Base-by-base conservation (phyloP, 2,113 vertebrate species). In the Salminus brasiliensis region DNA sequence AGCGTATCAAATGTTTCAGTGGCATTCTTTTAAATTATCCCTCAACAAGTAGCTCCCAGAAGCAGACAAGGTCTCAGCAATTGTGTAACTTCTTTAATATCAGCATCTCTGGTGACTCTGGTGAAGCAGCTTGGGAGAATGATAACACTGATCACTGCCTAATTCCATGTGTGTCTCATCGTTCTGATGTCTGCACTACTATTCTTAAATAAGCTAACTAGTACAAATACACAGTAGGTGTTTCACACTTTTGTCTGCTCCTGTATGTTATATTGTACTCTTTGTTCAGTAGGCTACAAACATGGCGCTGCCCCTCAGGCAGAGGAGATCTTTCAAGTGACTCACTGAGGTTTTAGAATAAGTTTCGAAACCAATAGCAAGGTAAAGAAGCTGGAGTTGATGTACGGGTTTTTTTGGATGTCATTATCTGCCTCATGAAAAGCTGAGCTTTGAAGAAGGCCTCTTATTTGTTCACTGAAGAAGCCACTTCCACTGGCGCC, bases 391-490 rank as follows among this genome's bases (percentile, higher is more conserved):
- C 25, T 27, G 52, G n/a, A 29, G 47, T n/a, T 7, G 25, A 59
- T 34, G 49, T 39, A 30, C 55, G 21, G 25, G 36, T 13, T 18
- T 59, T 76, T 32, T 76, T 39, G 41, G 11, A 16, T 41, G 73
- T 39, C 52, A 52, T 78, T 78, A 63, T 71, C 32, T 70, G 30
- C 18, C 36, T 57, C 0, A 36, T 55, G 53, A 71, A 75, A 78
- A 59, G 83, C 62, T 36, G 39, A 39, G 30, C 66, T 81, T 81
- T 78, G 66, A n/a, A 55, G 47, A 65, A 21, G 34, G 23, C 47
- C 47, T 36, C 13, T 52, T 25, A n/a, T 71, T 81, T 72, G 65
- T 78, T 73, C 13, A 11, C 30, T 57, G 62, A n/a, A 47, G 30
- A 32, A 72, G 16, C 15, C 32, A 27, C 57, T 77, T 79, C 55